A percentile compares a stretch with the other conserved stretches of the same genome.
Conservation (phyloP, 1,140 invertebrate genomes). For the Teleogryllus occipitalis region DNA sequence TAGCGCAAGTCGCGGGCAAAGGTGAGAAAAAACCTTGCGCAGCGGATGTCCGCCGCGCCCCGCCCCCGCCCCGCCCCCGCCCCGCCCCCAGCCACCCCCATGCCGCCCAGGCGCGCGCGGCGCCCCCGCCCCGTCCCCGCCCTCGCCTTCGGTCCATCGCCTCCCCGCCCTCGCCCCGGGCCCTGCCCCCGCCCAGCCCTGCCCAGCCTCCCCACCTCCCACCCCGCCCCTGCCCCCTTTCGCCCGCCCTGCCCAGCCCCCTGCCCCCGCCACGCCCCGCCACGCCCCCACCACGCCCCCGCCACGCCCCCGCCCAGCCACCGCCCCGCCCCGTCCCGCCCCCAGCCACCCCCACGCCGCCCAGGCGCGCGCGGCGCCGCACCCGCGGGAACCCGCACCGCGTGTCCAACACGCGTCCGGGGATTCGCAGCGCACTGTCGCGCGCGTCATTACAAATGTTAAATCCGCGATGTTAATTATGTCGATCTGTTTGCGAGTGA, state of each 20-base stretch:
- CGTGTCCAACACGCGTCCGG: neutral
- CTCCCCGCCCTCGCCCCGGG: conserved; percentile 9
- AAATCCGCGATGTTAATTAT: neutral
- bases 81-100: neutral
- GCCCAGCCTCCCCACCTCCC: neutral
- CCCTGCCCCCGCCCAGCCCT: neutral
- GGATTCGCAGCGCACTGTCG: neutral
- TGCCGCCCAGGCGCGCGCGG: neutral
- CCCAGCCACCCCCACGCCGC: too few species aligned
- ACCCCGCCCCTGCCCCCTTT: neutral
- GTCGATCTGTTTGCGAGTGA: neutral
- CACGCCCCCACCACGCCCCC: too few species aligned
- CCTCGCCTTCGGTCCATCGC: neutral
- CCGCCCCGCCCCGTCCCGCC: too few species aligned
- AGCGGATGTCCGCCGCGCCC: too few species aligned
- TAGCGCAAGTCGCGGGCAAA: too few species aligned
- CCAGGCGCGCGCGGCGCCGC: too few species aligned
- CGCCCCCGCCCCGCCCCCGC: too few species aligned
- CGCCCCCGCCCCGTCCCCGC: neutral
- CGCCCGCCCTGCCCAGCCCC: neutral
- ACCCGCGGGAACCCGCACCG: too few species aligned
- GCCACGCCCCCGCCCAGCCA: too few species aligned
- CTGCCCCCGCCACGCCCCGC: conserved; percentile 7
- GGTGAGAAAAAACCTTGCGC: too few species aligned
- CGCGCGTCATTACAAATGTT: neutral